Percentiles rank a stretch among this genome's conserved stretches.
These are phyloP conservation scores for Cygnus buccinator DNA, from an alignment of 2,113 vertebrate genomes.

Conservation along the genomic window DNA sequence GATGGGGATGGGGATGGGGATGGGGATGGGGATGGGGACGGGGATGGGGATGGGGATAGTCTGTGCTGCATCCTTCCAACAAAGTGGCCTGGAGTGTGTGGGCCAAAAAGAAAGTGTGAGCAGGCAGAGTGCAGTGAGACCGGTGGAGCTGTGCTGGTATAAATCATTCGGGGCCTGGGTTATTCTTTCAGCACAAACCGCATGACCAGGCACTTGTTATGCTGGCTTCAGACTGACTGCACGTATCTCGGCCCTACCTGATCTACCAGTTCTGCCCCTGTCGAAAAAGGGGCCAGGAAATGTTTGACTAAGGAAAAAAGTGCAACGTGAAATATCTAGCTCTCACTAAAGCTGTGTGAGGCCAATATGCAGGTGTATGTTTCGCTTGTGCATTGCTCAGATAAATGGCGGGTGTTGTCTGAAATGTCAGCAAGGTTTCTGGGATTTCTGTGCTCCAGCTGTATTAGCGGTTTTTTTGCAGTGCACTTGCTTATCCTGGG, in stretches of 20 bases:
- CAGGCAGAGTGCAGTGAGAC: background rate
- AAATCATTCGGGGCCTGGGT: background rate
- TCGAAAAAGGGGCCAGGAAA: background rate
- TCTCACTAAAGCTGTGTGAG: background rate
- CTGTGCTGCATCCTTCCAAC: background rate
- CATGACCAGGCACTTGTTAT: background rate
- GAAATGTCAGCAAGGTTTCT: background rate
- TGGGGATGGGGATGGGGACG: background rate
- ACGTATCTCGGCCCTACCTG: fast-evolving
- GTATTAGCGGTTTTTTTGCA: background rate
- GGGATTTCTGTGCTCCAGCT: background rate
- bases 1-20: background rate
- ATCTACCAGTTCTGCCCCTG: background rate
- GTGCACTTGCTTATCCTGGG: background rate
- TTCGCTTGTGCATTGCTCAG: background rate
- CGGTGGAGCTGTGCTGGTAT: background rate
- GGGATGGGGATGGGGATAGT: background rate
- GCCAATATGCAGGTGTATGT: background rate
- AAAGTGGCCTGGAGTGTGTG: background rate
- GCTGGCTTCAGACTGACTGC: background rate
- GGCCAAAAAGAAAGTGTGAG: background rate
- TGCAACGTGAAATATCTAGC: background rate
- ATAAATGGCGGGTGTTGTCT: background rate
- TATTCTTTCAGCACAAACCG: background rate
- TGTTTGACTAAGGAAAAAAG: background rate